Conservation (phyloP, 2,113 vertebrate species). For the Polypterus bichir region DNA sequence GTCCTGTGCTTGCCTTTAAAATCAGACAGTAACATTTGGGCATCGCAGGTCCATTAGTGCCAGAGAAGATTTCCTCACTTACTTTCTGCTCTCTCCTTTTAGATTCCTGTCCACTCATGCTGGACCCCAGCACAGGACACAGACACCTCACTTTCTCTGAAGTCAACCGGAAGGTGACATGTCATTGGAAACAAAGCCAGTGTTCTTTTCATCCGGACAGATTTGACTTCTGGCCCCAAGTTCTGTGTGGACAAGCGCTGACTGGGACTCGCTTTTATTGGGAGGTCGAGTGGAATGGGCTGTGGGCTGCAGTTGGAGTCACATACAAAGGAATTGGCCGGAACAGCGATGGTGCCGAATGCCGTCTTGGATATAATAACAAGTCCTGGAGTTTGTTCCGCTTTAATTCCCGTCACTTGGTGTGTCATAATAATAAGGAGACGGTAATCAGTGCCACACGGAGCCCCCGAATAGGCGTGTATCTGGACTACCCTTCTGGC, state of each 20-base stretch:
- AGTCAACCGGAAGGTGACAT: slow-evolving; percentile 37
- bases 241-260: slow-evolving; percentile 61
- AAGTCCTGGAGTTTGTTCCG: slow-evolving; percentile 83
- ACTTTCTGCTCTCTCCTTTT: slow-evolving; percentile 1
- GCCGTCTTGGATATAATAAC: slow-evolving; percentile 70
- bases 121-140: slow-evolving; percentile 51
- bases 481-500: slow-evolving; percentile 56
- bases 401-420: slow-evolving; percentile 63
- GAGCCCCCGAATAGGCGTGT: slow-evolving; percentile 58
- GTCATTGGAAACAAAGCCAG: slow-evolving; percentile 29
- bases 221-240: slow-evolving; percentile 75
- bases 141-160: slow-evolving; percentile 50
- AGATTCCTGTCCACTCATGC: slow-evolving; percentile 47
- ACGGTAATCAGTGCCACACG: slow-evolving; percentile 38
- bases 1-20: no score
- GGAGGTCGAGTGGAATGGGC: slow-evolving; percentile 62
- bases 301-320: slow-evolving; percentile 66
- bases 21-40: no score
- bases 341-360: slow-evolving; percentile 52
- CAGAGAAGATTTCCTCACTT: no score
- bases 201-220: slow-evolving; percentile 43
- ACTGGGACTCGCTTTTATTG: slow-evolving; percentile 68
- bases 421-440: slow-evolving; percentile 65
- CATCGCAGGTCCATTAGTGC: no score
- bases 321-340: slow-evolving; percentile 59